Conservation (phyloP, 23 tunicate species). For the Trididemnum nubilum region DNA sequence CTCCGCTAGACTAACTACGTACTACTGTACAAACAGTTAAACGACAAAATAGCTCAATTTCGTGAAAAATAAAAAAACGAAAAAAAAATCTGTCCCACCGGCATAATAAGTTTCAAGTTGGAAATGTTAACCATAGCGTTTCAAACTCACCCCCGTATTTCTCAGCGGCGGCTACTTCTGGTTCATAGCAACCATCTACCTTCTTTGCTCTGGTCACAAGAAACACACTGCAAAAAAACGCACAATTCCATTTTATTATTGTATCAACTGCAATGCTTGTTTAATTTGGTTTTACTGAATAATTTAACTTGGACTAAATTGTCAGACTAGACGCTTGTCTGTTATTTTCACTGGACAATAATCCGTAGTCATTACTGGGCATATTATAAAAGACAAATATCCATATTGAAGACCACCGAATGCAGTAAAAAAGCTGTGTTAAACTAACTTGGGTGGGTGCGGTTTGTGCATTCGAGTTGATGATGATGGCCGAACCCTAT, state of each 20-base stretch:
- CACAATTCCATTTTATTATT: too few species aligned
- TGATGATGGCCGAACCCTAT: slow-evolving; percentile 75
- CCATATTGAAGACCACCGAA: not conserved
- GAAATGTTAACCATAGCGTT: too few species aligned
- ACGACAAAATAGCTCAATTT: too few species aligned
- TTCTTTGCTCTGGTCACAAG: slow-evolving; percentile 73
- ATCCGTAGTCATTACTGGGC: not conserved
- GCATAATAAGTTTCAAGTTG: too few species aligned
- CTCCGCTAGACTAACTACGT: too few species aligned
- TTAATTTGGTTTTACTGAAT: too few species aligned
- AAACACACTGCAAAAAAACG: slow-evolving; percentile 58
- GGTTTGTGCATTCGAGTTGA: slow-evolving; percentile 70
- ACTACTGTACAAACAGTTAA: too few species aligned
- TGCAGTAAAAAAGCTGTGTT: not conserved
- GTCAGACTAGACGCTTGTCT: not conserved
- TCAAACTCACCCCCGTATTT: slow-evolving; percentile 49
- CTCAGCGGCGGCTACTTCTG: slow-evolving; percentile 32
- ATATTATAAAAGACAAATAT: too few species aligned
- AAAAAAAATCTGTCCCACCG: too few species aligned
- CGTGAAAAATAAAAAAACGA: too few species aligned
- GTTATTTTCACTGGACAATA: not conserved
- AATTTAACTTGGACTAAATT: not conserved
- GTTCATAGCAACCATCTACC: slow-evolving; percentile 64
- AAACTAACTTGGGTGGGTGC: slow-evolving; percentile 78
- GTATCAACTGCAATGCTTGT: too few species aligned